Evolutionary conservation across 1,140 invertebrate species (phyloP), one percentile per base, ranked within the genome.

Genomic region (Drosophila bocqueti): DNA sequence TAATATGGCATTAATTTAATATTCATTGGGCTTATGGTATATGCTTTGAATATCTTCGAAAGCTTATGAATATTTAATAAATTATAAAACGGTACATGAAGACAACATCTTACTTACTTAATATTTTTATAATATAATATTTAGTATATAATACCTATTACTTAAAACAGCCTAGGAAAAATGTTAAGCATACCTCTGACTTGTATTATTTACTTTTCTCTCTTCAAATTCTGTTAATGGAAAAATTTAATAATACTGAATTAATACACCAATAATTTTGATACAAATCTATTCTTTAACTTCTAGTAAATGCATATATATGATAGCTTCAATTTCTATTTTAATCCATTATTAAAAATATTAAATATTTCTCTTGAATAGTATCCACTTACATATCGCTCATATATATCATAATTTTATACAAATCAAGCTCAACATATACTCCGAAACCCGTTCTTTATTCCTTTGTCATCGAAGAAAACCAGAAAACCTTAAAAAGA

Each of bases 381-480:
- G 13, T 21, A 55, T 21, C 31, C 13, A 38, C 2, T 38, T 24
- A 62, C 11, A 36, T 31, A 26, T 50, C 15, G 1, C 16, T 62
- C 4, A 64, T n/a, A 58, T 21, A 6, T n/a, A 59, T 21, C n/a
- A 21, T n/a, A 42, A 15, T 21, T 43, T 10, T 5, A 36, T 7
- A 16, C 29, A 16, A 26, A 65, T 21, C 8, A 18, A 50, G 5
- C 34, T 34, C 29, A 13, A 36, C 3, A 24, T 24, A 24, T 24
- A 24, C 24, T 16, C 7, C 16, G 26, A 69, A 68, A 43, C n/a
- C 31, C 29, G n/a, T 11, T 38, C 24, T 40, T 67, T 45, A 40
- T 46, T 29, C 63, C 40, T 38, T 40, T 71, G 29, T 59, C 34
- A 34, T 36, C 5, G 43, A 29, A 40, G 18, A 54, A 50, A 49